phyloP scores from a whole-genome alignment of 2,888 invertebrate genomes.

The Drosophila macrothrix region DNA sequence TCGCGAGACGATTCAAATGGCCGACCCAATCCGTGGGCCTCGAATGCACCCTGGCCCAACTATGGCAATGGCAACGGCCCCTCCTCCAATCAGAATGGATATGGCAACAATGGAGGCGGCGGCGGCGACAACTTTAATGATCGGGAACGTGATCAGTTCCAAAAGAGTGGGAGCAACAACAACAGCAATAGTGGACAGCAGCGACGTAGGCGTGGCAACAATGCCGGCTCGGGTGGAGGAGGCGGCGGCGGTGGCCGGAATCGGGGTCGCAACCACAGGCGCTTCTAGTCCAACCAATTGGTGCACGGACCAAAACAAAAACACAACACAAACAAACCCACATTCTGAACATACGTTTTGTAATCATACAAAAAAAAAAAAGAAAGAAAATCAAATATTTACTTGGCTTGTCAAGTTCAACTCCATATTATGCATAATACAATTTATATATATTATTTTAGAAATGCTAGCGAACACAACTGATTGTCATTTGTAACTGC shows the following conservation, averaged over 20 bases:
- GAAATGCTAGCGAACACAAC: conserved; percentile 29
- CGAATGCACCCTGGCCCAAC: conserved; percentile 64
- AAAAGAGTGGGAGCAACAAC: conserved; percentile 53
- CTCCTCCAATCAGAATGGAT: conserved; percentile 63
- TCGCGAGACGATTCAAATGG: conserved; percentile 52
- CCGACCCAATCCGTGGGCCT: conserved; percentile 76
- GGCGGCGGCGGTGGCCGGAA: conserved; percentile 54
- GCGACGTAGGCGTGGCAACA: conserved; percentile 70
- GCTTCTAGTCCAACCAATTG: conserved; percentile 63
- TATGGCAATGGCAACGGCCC: conserved; percentile 57
- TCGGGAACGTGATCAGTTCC: conserved; percentile 62
- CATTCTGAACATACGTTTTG: conserved; percentile 43
- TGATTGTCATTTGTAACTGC: conserved; percentile 29
- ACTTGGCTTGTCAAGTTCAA: conserved; percentile 18
- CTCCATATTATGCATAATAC: conserved; percentile 30
- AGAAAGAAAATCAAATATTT: conserved; percentile 24
- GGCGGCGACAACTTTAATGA: conserved; percentile 56
- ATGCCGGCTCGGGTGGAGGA: conserved; percentile 52
- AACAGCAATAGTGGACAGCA: conserved; percentile 55
- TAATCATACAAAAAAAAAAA: conserved; percentile 25
- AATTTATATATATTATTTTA: conserved; percentile 50
- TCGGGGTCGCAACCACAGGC: conserved; percentile 76
- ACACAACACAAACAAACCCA: conserved; percentile 27
- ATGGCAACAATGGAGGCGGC: conserved; percentile 37
- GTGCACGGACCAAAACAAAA: conserved; percentile 7